phyloP scores from a whole-genome alignment of 2,113 vertebrate genomes.

The Prochilodus magdalenae region DNA sequence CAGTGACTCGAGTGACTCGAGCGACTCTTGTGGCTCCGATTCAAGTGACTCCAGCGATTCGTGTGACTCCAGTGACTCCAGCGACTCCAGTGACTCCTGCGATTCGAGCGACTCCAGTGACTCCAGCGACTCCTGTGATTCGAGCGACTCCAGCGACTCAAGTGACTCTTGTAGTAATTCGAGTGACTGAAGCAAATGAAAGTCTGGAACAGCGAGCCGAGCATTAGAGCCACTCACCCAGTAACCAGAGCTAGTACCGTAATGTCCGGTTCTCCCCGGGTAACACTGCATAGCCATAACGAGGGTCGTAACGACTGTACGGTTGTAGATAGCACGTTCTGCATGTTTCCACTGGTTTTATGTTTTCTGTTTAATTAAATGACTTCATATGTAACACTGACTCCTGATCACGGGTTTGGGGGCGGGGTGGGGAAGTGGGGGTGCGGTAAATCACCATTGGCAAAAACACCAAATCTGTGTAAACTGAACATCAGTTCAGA shows the following conservation, averaged over 20 bases:
- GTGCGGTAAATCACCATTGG: no score
- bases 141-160: neutral
- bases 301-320: neutral
- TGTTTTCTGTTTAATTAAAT: constrained; percentile 24
- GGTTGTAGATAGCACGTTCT: neutral
- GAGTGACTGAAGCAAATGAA: neutral
- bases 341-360: neutral
- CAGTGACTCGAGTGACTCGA: neutral
- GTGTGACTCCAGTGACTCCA: constrained; percentile 18
- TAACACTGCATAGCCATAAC: neutral
- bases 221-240: neutral
- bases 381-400: constrained; percentile 1
- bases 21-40: constrained; percentile 20
- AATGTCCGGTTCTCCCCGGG: neutral
- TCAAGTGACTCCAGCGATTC: neutral
- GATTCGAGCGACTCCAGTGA: neutral
- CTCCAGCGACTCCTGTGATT: neutral
- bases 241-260: neutral
- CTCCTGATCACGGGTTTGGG: no score
- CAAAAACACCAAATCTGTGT: no score
- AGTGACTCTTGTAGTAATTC: constrained; percentile 17
- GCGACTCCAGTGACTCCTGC: neutral
- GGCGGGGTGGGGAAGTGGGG: no score
- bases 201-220: neutral
- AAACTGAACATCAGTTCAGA: no score